Base-by-base conservation (phyloP, 37 sponge, comb jelly and placozoan genomes). In the Theonella swinhoei region DNA sequence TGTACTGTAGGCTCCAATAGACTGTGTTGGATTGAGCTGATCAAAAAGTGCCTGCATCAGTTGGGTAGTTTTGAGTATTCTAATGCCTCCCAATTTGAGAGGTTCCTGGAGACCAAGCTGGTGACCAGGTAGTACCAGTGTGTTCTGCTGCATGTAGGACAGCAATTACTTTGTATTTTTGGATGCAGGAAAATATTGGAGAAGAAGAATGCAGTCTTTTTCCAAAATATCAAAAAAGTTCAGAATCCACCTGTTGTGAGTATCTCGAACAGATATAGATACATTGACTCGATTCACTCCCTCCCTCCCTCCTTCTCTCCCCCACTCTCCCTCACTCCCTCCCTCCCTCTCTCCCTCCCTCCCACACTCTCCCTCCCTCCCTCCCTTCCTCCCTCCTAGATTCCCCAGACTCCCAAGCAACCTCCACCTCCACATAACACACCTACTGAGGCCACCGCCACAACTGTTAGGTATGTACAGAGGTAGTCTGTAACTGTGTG, bases 1-100 rank as follows among this genome's bases (percentile, higher is more conserved):
- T 93, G 94, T 75, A 84, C 92, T 0, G 90, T 96, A 8, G 97
- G 97, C 17, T 76, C 77, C 65, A 96, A 96, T 74, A n/a, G 94
- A 31, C 85, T 66, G 33, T 94, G 92, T 80, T 96, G 97, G 97
- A 30, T 91, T 70, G 90, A 96, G 87, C 75, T 80, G 74, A 83
- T 96, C 28, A 32, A 60, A 7, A 78, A 77, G 34, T 96, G 97
- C 75, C 54, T 47, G 11, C 62, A 79, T 11, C 43, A 77, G 4
- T 30, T 80, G n/a, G 65, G 76, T 22, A 63, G 77, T 3, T 96
- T 96, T 69, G 43, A 75, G 32, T 88, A 93, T 64, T 60, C 72
- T 2, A 72, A 80, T 61, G 78, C 86, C 0, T 67, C 40, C 5
- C 71, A 74, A 47, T 93, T 96, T 82, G 83, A 88, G 67, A 34